These are phyloP conservation scores for Chromobotia macracanthus DNA, from an alignment of 2,797 vertebrate genomes.

Conservation along the genomic window DNA sequence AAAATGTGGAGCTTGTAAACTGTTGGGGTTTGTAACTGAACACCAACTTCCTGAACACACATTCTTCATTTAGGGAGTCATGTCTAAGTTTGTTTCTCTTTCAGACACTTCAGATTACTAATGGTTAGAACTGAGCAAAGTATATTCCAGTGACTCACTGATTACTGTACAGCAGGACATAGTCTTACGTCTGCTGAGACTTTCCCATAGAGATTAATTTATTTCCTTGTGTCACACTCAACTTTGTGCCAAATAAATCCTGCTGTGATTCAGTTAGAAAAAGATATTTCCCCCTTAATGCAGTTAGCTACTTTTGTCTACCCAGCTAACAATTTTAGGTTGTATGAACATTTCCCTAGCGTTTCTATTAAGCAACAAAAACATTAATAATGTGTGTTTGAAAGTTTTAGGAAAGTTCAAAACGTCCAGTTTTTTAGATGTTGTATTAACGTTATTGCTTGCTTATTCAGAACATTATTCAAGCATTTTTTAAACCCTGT, in stretches of 20 bases:
- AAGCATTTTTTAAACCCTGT: no score
- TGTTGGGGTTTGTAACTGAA: not conserved
- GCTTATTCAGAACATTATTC: no score
- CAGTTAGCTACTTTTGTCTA: no score
- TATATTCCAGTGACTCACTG: not conserved
- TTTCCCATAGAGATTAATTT: not conserved
- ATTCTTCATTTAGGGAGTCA: not conserved
- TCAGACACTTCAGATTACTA: not conserved
- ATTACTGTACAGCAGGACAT: not conserved
- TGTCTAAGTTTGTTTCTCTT: not conserved
- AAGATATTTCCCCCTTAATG: no score
- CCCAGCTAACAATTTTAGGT: no score
- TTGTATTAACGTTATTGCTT: no score
- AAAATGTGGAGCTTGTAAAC: not conserved
- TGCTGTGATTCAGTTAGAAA: not conserved
- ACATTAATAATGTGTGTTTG: no score
- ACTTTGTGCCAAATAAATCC: no score
- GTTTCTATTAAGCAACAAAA: no score
- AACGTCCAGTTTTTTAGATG: no score
- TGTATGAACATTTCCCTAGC: no score
- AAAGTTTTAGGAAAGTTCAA: no score
- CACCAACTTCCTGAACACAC: not conserved
- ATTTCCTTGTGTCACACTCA: not conserved
- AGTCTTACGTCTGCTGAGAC: not conserved
- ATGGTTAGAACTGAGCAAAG: not conserved